Base-by-base conservation (phyloP, 2,113 vertebrate species). In the Pavo muticus region DNA sequence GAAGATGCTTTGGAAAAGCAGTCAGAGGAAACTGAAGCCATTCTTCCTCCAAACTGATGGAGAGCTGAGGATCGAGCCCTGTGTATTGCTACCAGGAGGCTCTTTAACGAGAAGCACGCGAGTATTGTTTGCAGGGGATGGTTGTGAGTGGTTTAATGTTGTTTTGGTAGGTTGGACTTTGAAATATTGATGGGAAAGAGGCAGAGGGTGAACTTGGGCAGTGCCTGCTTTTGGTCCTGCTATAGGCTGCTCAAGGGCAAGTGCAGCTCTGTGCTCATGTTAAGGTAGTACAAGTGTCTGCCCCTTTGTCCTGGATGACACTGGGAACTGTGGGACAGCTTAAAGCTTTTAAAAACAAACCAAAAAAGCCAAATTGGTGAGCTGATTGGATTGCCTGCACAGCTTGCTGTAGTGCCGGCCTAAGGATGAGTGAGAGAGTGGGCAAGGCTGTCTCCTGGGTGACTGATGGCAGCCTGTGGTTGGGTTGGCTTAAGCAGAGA, bases 61-160 rank as follows among this genome's bases (percentile, higher is more conserved):
- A 59, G 57, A 70, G n/a, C 77, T 59, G 54, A 44, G 52, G 30
- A 11, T 82, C 2, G 2, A 30, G 44, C 72, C 42, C 3, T 7
- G 10, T 57, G 5, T 47, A 0, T 2, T 24, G 35, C 20, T 19
- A 27, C 1, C 4, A 29, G 71, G 54, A 72, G 25, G 18, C 1
- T 42, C 21, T 50, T 65, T 19, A 18, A 4, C 5, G 40, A 79
- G 57, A 15, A 75, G 1, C 7, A 7, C 15, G 29, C 27, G 18
- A 4, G 37, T n/a, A 7, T 25, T 35, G 7, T 25, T 23, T 88
- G 12, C 42, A 56, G 77, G 44, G 16, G 52, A 2, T 64, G 39
- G 12, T 25, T 87, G 0, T 21, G 45, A 56, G 1, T 56, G 44
- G 17, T 68, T 84, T 72, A 4, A 13, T n/a, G 48, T 40, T 69